Percentiles rank a stretch among this genome's conserved stretches.
Conservation (phyloP, 2,888 invertebrate genomes). For the Agrochola circellaris region DNA sequence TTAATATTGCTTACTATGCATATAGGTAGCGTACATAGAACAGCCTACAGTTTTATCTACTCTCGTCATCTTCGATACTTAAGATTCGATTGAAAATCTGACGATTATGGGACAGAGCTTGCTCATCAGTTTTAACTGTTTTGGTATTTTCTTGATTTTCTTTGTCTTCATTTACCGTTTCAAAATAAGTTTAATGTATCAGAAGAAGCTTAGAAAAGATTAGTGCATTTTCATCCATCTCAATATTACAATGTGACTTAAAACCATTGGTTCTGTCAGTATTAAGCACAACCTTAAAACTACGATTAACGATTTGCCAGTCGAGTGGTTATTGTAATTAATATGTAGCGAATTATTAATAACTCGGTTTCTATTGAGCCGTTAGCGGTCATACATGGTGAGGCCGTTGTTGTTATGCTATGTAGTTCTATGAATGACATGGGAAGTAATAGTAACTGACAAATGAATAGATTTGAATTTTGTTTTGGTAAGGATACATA, state of each 20-base stretch:
- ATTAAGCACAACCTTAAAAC: slow-evolving; percentile 41
- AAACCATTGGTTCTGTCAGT: slow-evolving; percentile 24
- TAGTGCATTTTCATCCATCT: not conserved
- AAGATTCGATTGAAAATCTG: not conserved
- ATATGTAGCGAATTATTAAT: slow-evolving; percentile 61
- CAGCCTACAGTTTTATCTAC: not conserved
- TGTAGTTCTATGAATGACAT: slow-evolving; percentile 26
- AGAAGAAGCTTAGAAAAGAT: not conserved
- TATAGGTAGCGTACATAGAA: no score
- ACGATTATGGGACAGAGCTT: not conserved
- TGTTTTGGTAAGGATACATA: not conserved
- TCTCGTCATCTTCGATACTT: not conserved
- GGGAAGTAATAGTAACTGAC: slow-evolving; percentile 20
- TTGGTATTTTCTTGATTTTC: not conserved
- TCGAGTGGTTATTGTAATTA: slow-evolving; percentile 53
- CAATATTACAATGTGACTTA: not conserved
- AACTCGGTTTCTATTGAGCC: slow-evolving; percentile 39
- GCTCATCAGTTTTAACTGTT: not conserved
- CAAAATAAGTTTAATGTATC: not conserved
- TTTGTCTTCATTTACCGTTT: not conserved
- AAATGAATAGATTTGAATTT: not conserved
- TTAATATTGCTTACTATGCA: not conserved
- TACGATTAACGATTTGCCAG: slow-evolving; percentile 51
- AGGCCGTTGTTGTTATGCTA: slow-evolving; percentile 19
- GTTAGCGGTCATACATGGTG: slow-evolving; percentile 29